A percentile compares a stretch with the other conserved stretches of the same genome.
These are phyloP conservation scores for Pachyrhynchus sulphureomaculatus DNA, from an alignment of 1,140 invertebrate genomes.

Conservation along the genomic window DNA sequence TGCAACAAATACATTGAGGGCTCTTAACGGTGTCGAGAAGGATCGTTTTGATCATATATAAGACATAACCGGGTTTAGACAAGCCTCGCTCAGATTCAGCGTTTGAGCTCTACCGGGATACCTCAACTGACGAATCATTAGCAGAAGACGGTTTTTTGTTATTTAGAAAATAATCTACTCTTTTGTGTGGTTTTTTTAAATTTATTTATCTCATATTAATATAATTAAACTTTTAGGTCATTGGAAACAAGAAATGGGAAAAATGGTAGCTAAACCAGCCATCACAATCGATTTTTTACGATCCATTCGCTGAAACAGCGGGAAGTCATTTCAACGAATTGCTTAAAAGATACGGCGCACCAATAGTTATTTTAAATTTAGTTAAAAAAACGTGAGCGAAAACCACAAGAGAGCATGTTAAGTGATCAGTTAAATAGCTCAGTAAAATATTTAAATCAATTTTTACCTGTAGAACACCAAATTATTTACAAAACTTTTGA, in stretches of 20 bases:
- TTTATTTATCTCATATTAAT: no score
- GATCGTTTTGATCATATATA: no score
- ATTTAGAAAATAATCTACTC: no score
- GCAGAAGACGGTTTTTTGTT: no score
- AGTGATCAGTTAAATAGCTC: slow-evolving; percentile 81
- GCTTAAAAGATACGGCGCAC: slow-evolving; percentile 86
- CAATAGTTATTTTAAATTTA: slow-evolving; percentile 90
- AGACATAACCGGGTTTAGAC: no score
- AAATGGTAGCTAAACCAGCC: slow-evolving; percentile 97
- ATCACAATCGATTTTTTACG: slow-evolving; percentile 83
- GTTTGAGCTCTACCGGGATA: no score
- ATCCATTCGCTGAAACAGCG: slow-evolving; percentile 82
- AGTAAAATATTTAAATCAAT: slow-evolving; percentile 96
- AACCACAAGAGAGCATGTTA: slow-evolving; percentile 89
- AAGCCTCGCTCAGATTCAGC: no score
- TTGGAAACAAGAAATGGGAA: slow-evolving; percentile 96
- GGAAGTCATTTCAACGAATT: slow-evolving; percentile 92
- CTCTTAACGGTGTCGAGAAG: no score
- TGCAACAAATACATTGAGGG: no score
- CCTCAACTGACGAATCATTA: no score
- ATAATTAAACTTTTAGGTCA: slow-evolving; percentile 58
- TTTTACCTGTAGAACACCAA: slow-evolving; percentile 80
- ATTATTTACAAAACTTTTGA: slow-evolving; percentile 96
- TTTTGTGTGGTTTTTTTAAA: no score
- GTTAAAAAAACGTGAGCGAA: slow-evolving; percentile 94